A percentile compares a stretch with the other conserved stretches of the same genome.
Conservation (phyloP, 1,140 invertebrate species). For the Nebria ingens region DNA sequence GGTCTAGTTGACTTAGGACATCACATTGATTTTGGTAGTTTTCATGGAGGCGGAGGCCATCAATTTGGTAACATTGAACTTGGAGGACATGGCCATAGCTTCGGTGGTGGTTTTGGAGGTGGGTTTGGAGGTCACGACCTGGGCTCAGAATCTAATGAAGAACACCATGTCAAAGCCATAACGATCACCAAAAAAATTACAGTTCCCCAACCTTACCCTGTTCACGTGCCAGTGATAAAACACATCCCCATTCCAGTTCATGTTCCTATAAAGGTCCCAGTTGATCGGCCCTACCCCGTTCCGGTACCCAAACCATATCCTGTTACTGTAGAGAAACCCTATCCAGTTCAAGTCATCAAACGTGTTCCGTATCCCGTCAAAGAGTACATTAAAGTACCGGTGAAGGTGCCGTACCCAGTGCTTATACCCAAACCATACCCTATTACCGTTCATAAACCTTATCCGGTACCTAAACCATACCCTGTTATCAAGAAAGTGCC, state of each 20-base stretch:
- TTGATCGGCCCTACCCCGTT: slow-evolving; percentile 38
- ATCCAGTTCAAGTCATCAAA: slow-evolving; percentile 41
- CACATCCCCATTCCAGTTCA: slow-evolving; percentile 23
- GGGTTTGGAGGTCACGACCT: background rate
- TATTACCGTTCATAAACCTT: slow-evolving; percentile 16
- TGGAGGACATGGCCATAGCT: background rate
- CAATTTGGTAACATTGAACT: background rate
- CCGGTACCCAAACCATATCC: slow-evolving; percentile 43
- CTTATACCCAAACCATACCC: slow-evolving; percentile 25
- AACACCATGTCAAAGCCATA: slow-evolving; percentile 14
- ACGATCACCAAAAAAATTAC: slow-evolving; percentile 14
- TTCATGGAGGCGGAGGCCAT: background rate
- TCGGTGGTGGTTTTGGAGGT: slow-evolving; percentile 12
- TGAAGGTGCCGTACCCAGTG: slow-evolving; percentile 29
- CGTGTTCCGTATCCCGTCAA: slow-evolving; percentile 39
- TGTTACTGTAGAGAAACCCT: slow-evolving; percentile 44
- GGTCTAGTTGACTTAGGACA: slow-evolving; percentile 1
- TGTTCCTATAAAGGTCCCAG: slow-evolving; percentile 23
- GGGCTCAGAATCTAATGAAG: too few relatives aligned
- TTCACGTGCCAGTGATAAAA: slow-evolving; percentile 19
- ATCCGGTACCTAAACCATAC: slow-evolving; percentile 33
- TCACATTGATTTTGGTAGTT: background rate
- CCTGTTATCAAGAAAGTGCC: slow-evolving; percentile 22
- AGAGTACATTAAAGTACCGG: slow-evolving; percentile 39
- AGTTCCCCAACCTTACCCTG: slow-evolving; percentile 13